Conservation (phyloP, 2,797 vertebrate species). For the Enoplosus armatus region DNA sequence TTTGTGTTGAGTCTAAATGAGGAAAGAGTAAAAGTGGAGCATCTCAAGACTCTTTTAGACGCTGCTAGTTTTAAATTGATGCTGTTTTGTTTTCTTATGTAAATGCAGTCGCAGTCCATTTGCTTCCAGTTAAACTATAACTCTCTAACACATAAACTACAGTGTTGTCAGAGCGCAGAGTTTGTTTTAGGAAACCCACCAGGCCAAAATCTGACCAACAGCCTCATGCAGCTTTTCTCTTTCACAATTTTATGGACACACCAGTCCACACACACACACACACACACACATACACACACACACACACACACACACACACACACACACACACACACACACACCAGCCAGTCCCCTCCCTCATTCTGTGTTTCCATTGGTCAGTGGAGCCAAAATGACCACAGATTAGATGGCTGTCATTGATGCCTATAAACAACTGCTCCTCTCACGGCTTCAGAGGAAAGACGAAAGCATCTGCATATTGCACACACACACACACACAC, state of each 20-base stretch:
- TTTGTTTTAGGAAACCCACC: constrained; percentile 54
- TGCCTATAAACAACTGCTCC: constrained; percentile 45
- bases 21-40: constrained; percentile 3
- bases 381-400: constrained; percentile 36
- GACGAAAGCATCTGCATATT: background rate
- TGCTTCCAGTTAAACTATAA: constrained; percentile 28
- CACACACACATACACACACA: constrained; percentile 9
- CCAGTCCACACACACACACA: background rate
- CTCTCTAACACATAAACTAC: no score
- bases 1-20: background rate
- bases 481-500: background rate
- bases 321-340: constrained; percentile 13
- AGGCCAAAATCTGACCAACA: constrained; percentile 31
- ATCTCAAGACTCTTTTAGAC: background rate
- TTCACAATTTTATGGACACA: constrained; percentile 42
- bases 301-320: constrained; percentile 1
- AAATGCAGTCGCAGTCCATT: constrained; percentile 15
- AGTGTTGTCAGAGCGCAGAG: constrained; percentile 18
- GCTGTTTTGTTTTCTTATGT: constrained; percentile 11
- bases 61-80: background rate
- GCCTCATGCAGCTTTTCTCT: constrained; percentile 28
- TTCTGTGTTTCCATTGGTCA: constrained; percentile 34
- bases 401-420: constrained; percentile 50
- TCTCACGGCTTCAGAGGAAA: constrained; percentile 14
- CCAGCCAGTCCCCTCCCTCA: constrained; percentile 6